Base-by-base conservation (phyloP, 2,888 invertebrate species). In the Epistrophe eligans region DNA sequence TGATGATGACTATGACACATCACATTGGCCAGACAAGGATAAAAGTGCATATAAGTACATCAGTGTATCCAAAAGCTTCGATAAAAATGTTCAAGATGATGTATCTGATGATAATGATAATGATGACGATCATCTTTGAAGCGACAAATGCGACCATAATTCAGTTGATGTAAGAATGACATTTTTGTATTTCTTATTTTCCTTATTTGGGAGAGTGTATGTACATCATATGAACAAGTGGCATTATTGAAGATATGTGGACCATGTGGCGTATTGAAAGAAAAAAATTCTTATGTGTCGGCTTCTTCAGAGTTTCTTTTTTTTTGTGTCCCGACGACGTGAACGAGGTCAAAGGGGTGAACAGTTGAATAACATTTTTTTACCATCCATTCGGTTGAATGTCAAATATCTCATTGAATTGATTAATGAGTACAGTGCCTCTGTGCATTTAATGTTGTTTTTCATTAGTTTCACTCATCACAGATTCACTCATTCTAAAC, bases 21-120 rank as follows among this genome's bases (percentile, higher is more conserved):
- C 85, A 79, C 79, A 83, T 83, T 87, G 79, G 66, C 58, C 83
- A 67, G 58, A 72, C 71, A 72, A 72, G 74, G 66, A n/a, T n/a
- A 76, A 76, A 71, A 87, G 48, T 73, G 74, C 52, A 77, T 72
- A 52, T 40, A 77, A 77, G 79, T 79, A 67, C 82, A 24, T 24
- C 24, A 77, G 52, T 77, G 72, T 73, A 62, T 70, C 73, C 45
- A 32, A 77, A 79, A 82, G 77, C 81, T 77, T 85, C 72, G 60
- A 72, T 67, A 50, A 17, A 57, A 70, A 58, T 76, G 48, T 77
- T 60, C 64, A 62, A 66, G 62, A 77, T 74, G 55, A 67, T 74
- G 66, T 60, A 84, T 58, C 57, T 62, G 64, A 58, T 45, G 55
- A 64, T 38, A 64, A 64, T 5, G 52, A 77, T 55, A 66, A 64